Conservation (phyloP, 2,797 vertebrate genomes). For the Acomys russatus region DNA sequence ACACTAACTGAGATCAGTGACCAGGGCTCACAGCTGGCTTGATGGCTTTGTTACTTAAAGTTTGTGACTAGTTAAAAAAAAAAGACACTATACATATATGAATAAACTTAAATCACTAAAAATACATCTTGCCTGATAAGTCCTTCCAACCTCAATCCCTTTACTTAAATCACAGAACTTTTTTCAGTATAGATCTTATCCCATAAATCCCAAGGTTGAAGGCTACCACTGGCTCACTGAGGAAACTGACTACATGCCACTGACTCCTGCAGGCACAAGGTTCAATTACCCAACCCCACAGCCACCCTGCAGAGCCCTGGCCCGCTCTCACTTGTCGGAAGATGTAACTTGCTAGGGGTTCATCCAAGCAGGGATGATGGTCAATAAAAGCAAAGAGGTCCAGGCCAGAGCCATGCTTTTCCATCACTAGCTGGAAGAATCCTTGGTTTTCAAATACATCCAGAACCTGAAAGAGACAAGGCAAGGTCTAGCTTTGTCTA, state of each 20-base stretch:
- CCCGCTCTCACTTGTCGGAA: slow-evolving; percentile 94
- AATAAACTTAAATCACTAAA: background rate
- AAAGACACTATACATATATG: background rate
- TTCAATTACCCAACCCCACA: background rate
- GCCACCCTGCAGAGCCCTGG: fast-evolving
- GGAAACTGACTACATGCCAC: background rate
- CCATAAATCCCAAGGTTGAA: background rate
- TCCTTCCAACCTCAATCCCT: too few species aligned
- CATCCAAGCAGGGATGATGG: slow-evolving; percentile 94
- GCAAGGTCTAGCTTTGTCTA: background rate
- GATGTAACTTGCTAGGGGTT: slow-evolving; percentile 96
- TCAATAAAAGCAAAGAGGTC: slow-evolving; percentile 98
- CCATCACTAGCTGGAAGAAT: slow-evolving; percentile 99
- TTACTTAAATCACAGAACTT: too few species aligned
- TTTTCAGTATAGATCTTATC: background rate
- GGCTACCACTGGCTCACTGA: background rate
- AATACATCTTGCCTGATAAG: too few species aligned
- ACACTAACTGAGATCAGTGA: background rate
- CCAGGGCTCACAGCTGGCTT: too few species aligned
- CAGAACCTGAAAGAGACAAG: slow-evolving; percentile 90
- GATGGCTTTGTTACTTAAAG: too few species aligned
- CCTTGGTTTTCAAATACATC: slow-evolving; percentile 96
- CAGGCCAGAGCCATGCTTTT: slow-evolving; percentile 96
- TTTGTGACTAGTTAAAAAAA: background rate
- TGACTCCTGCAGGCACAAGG: background rate